phyloP scores from a whole-genome alignment of 2,888 invertebrate genomes.

The Apodemia hepburni region DNA sequence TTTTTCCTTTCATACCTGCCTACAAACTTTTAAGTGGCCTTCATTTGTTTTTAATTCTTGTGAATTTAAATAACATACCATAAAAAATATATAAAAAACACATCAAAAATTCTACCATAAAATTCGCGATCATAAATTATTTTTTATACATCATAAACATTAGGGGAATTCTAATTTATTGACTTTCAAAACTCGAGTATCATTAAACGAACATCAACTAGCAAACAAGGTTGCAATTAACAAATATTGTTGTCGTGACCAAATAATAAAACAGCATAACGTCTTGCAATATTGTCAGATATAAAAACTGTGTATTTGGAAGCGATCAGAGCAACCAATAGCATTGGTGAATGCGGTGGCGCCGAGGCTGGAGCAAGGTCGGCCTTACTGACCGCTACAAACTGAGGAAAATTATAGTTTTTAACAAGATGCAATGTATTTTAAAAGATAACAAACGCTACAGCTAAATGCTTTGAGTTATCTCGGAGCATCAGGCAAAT shows the following conservation, averaged over 20 bases:
- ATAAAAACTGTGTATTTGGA: conserved; percentile 67
- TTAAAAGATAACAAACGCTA: conserved; percentile 6
- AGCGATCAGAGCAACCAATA: conserved; percentile 65
- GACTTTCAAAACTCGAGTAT: not conserved
- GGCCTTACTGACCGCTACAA: conserved; percentile 27
- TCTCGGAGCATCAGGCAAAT: not conserved
- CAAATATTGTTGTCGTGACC: conserved; percentile 13
- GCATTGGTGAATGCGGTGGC: conserved; percentile 60
- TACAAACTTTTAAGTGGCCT: not conserved
- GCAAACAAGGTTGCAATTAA: conserved; percentile 11
- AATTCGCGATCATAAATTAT: not conserved
- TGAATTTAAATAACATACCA: not conserved
- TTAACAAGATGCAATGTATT: conserved; percentile 10
- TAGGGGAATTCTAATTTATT: not conserved
- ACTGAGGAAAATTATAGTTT: conserved; percentile 15
- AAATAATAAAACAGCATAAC: conserved; percentile 37
- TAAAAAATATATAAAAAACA: not conserved
- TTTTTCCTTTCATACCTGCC: not conserved
- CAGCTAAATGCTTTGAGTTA: not conserved
- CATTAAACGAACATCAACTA: not conserved
- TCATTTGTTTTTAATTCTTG: not conserved
- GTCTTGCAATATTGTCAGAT: conserved; percentile 29
- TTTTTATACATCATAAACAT: not conserved
- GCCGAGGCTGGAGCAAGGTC: conserved; percentile 67
- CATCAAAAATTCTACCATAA: not conserved